A percentile compares a stretch with the other conserved stretches of the same genome.
phyloP scores from a whole-genome alignment of 2,113 vertebrate genomes.

The Hemichromis elongatus region DNA sequence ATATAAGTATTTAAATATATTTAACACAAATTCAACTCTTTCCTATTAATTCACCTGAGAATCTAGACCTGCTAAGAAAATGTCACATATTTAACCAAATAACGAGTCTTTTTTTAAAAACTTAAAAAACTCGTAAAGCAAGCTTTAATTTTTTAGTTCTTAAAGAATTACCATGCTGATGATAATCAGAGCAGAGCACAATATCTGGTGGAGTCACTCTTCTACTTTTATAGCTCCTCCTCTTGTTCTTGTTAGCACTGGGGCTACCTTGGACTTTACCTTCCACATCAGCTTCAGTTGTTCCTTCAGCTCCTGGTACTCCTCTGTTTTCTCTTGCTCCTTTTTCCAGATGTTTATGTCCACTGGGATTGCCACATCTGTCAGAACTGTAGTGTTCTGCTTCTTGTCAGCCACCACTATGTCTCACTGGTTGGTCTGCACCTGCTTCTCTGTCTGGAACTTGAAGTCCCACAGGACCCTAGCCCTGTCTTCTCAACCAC shows the following conservation, averaged over 20 bases:
- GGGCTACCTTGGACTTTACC: neutral
- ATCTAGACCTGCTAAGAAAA: too few species aligned
- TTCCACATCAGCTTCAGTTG: neutral
- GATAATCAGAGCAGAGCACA: slow-evolving; percentile 48
- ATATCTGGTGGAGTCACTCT: neutral
- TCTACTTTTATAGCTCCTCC: neutral
- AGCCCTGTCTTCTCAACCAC: neutral
- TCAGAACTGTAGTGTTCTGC: neutral
- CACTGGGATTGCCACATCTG: neutral
- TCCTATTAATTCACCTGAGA: neutral
- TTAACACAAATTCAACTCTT: neutral
- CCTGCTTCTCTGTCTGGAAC: neutral
- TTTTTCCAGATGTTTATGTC: neutral
- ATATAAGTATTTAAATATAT: neutral
- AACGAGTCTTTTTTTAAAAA: neutral
- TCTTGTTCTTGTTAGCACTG: neutral
- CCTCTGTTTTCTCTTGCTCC: neutral
- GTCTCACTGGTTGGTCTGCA: neutral
- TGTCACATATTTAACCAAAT: too few species aligned
- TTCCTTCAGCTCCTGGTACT: neutral
- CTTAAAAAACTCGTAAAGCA: neutral
- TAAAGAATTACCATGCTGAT: slow-evolving; percentile 25
- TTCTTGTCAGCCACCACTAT: neutral
- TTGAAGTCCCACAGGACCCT: neutral
- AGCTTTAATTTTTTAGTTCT: neutral